Base-by-base conservation (phyloP, 2,113 vertebrate genomes). In the Elachura formosa region DNA sequence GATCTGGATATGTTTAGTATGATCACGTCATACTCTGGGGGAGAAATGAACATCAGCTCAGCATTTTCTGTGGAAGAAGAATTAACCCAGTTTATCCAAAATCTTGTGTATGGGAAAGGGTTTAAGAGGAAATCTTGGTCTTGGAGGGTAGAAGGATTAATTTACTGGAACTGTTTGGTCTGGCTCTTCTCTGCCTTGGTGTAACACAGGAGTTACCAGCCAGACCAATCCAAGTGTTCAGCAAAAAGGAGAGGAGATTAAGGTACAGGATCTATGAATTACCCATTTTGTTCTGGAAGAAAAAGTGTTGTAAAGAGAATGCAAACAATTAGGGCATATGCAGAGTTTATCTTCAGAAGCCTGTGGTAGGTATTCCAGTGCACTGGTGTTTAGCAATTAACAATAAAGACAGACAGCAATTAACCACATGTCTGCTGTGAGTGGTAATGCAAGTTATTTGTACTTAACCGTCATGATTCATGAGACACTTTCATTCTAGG, bases 381-480 rank as follows among this genome's bases (percentile, higher is more conserved):
- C 0, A 2, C 87, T 82, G 89, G 46, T 92, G 89, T 72, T 94
- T 81, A 82, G 91, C 87, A 94, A 91, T 95, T 96, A 97, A 71
- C 95, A 75, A 14, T 56, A 68, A 89, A 91, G 62, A 87, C 94
- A 94, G 91, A 69, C 89, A 89, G 94, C 93, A 94, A 94, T 97
- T 95, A 92, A 59, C 88, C 86, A 96, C 86, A 92, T 89, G 83
- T 88, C 90, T 94, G 89, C 72, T 90, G 31, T 48, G 64, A 84
- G 86, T 20, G 45, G 84, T 75, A 87, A 61, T 61, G 69, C 66
- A 64, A 75, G 73, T 89, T 84, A 84, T 64, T 95, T 84, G 62
- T 94, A 82, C 89, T 95, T 97, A 97, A 93, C 94, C 87, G 94
- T 72, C 81, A 21, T 92, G 95, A 94, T 92, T 89, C 79, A 78